Conservation (phyloP, 2,888 invertebrate species). For the Cetonia aurata region DNA sequence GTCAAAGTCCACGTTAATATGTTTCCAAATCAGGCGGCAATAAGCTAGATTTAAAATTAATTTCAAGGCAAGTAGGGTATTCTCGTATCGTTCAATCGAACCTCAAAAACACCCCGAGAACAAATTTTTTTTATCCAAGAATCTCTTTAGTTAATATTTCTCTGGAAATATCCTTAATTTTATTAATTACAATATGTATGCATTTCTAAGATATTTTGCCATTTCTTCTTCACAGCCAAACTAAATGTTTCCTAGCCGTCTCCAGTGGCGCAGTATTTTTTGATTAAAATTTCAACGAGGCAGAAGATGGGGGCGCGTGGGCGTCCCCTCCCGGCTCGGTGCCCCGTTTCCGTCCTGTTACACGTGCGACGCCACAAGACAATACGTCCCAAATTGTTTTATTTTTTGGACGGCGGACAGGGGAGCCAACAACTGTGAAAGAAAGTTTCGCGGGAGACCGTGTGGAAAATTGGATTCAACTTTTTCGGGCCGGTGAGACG, state of each 20-base stretch:
- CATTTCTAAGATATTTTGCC: neutral
- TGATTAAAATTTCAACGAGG: constrained; percentile 31
- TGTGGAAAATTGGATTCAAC: constrained; percentile 64
- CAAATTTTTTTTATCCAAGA: no score
- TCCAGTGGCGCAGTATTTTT: neutral
- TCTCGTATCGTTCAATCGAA: no score
- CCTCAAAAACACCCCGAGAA: no score
- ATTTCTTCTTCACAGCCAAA: constrained; percentile 5
- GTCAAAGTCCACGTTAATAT: no score
- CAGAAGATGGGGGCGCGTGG: neutral
- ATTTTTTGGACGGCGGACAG: constrained; percentile 56
- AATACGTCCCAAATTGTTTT: constrained; percentile 63
- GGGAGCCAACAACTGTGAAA: constrained; percentile 56
- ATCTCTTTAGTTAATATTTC: no score
- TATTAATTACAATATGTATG: no score
- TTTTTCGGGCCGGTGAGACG: constrained; percentile 52
- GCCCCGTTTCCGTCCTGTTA: neutral
- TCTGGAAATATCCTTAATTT: no score
- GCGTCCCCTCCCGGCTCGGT: neutral
- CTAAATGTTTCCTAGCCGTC: no score
- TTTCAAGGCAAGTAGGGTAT: no score
- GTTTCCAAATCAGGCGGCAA: no score
- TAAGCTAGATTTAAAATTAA: no score
- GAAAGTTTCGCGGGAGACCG: constrained; percentile 63
- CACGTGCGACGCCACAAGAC: constrained; percentile 52